Evolutionary conservation across 2,113 vertebrate species (phyloP), one percentile per base, ranked within the genome.

Genomic region (Chaetura pelagica): DNA sequence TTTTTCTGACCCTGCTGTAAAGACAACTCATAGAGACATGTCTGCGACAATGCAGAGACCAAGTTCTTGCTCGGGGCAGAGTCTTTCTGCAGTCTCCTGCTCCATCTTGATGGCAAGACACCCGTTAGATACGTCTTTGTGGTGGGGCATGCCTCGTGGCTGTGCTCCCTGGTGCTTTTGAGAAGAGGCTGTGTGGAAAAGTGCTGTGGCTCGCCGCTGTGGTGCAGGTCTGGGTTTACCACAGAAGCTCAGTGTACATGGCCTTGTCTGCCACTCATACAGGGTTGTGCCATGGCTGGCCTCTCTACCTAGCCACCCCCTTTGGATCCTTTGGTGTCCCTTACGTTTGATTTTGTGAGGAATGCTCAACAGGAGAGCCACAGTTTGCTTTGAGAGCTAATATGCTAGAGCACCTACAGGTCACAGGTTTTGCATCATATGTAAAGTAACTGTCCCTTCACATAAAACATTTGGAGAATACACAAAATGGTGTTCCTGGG

Each of bases 201-300:
- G 68, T 4, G 0, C 26, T 44, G 26, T 2, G 7, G 16, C 29
- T 81, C 30, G 20, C 22, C 21, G 12, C 27, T 57, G 15, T 8
- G 22, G 15, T 26, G 12, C 12, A 24, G 3, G 38, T 27, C 62
- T 1, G 2, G 20, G 22, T 21, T 83, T 86, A 24, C 58, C 16
- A 5, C 8, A 8, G 58, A 18, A 46, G 11, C 24, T 13, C 12
- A 6, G 0, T 0, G 55, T 29, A n/a, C 2, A 0, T 0, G 0
- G 17, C 26, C 44, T 87, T 15, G 12, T 17, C 42, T 71, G 30
- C 6, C 34, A 16, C 18, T 64, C 1, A 9, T 2, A 5, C 46
- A 34, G 34, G 38, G 12, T 12, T 2, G 3, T 20, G 61, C 7
- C 12, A 3, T 15, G n/a, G 49, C 40, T 73, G 40, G 22, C 27